Evolutionary conservation across 2,888 invertebrate genomes (phyloP), one percentile per base, ranked within the genome.

Genomic region (Hoplodrina ambigua): DNA sequence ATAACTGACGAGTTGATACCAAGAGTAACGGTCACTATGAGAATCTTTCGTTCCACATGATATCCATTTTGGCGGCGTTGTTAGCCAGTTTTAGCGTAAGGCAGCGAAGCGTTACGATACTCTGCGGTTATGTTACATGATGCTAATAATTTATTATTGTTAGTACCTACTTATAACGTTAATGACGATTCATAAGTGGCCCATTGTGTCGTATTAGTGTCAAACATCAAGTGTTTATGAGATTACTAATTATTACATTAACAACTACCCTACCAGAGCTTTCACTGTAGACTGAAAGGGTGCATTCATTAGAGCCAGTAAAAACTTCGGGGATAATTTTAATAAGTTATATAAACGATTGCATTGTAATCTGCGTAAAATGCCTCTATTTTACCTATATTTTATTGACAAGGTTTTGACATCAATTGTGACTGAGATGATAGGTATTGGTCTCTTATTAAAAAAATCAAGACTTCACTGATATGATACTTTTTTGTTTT

Each of bases 1-100:
- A 64, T 63, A 46, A 61, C 56, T 57, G 74, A 67, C 73, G 68
- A 68, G 49, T 74, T 74, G 75, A 54, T 68, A 74, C 37, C 75
- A 50, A 49, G 25, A 69, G 44, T 41, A 49, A 44, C 17, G 44
- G 17, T 8, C 30, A 60, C 30, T 41, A 11, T 44, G 44, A 2
- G 3, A 4, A 44, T 44, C 10, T 15, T 44, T 44, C 10, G 44
- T 15, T 44, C 15, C 13, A 44, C 44, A 44, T 44, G 15, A 10
- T 4, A 15, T 15, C 44, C 2, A 44, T 15, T 44, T 44, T 44
- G 25, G 25, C 25, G 25, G 25, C 25, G 25, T 25, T 25, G 25
- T 25, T 25, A 25, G 2, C 25, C 25, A 25, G 57, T 53, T 30
- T 46, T 50, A n/a, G 25, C 41, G 44, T 33, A 66, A 70, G 46